A percentile compares a stretch with the other conserved stretches of the same genome.
phyloP scores from a whole-genome alignment of 2,797 vertebrate genomes.

The Hemitrygon akajei region DNA sequence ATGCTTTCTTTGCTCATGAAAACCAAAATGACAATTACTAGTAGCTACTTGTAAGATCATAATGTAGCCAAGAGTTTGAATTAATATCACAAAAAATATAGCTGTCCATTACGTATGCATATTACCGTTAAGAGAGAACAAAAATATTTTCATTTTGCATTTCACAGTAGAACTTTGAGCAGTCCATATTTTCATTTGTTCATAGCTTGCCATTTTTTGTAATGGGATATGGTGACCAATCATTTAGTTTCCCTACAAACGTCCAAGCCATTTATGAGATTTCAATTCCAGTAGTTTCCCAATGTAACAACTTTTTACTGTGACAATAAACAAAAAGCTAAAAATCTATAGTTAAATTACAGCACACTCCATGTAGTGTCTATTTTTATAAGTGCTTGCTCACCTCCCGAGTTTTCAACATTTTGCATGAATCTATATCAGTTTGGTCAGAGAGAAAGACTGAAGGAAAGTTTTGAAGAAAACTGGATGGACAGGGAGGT shows the following conservation, averaged over 20 bases:
- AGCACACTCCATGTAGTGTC: background rate
- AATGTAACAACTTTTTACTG: background rate
- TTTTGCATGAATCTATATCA: background rate
- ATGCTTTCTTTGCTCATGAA: background rate
- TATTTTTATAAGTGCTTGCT: background rate
- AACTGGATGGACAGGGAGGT: background rate
- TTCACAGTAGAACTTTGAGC: background rate
- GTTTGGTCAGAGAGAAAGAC: background rate
- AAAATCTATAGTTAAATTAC: background rate
- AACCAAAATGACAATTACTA: conserved; percentile 17
- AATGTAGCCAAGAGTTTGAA: background rate
- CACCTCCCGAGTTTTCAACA: background rate
- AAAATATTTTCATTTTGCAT: background rate
- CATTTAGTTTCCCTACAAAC: too few relatives aligned
- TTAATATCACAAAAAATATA: background rate
- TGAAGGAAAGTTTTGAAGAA: background rate
- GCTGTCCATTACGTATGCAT: background rate
- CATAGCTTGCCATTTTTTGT: background rate
- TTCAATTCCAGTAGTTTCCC: background rate
- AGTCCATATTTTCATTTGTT: background rate
- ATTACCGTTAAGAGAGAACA: background rate
- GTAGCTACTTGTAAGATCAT: background rate
- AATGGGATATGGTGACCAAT: too few relatives aligned
- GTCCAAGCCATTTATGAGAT: too few relatives aligned
- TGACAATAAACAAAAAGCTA: background rate